Base-by-base conservation (phyloP, 2,113 vertebrate genomes). In the Petrocephalus microphthalmus region DNA sequence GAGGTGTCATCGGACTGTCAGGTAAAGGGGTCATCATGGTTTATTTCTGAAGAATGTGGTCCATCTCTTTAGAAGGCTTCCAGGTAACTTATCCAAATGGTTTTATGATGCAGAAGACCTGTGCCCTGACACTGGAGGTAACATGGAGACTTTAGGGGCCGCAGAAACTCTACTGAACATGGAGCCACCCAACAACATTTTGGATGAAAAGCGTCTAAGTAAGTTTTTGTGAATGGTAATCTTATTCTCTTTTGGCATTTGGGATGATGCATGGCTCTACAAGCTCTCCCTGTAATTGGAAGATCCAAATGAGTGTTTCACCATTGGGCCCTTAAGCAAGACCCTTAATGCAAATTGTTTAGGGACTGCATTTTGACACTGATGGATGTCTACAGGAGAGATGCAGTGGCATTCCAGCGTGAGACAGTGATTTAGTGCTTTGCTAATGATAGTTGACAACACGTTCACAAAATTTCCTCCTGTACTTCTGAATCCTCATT, bases 131-230 rank as follows among this genome's bases (percentile, higher is more conserved):
- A 88, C 93, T 82, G 96, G 96, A 83, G 95, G 95, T 91, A 95
- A 92, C 87, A 95, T 96, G 0, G 94, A 95, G 1, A 42, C 42
- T 42, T 42, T 42, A 42, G 42, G 42, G 89, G 94, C 96, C 2
- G 95, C 96, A 1, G 96, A 96, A 84, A 96, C 96, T 89, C 94
- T 97, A 54, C 95, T 97, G 4, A 96, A 96, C 89, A 96, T 96
- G 93, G 96, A 97, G 91, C 96, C 97, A 83, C 96, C 96, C 71
- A 97, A 95, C 87, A 94, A 97, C 90, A 96, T 97, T 92, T 92
- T 97, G 94, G 97, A 97, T n/a, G 97, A 97, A 91, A 96, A 97
- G 91, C 95, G 96, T 42, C 96, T 97, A 94, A 96, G 97, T 97
- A 95, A 93, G 97, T 57, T 19, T 29, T 22, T 81, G 20, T 81